Base-by-base conservation (phyloP, 2,797 vertebrate genomes). In the Meriones psammophilus region DNA sequence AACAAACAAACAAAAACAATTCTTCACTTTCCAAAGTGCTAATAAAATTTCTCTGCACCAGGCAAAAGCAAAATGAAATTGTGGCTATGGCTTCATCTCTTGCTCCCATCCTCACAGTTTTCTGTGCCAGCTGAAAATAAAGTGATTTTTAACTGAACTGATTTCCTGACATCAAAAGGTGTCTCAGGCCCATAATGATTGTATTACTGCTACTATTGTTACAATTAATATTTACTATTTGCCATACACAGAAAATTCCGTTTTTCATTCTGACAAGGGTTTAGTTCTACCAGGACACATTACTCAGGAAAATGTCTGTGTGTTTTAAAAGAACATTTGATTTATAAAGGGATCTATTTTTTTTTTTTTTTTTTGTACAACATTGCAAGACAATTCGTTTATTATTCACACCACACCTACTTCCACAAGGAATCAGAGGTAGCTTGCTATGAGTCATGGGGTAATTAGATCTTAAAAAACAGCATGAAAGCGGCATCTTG, bases 381-480 rank as follows among this genome's bases (percentile, higher is more conserved):
- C 28, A 76, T 95, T 80, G 83, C 83, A 96, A 95, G 94, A 92
- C 96, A 96, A 94, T 97, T 96, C 94, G 56, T 97, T 97, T 93
- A 73, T 96, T 97, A 96, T 96, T 96, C 95, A 81, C 86, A 68
- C 92, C 94, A 96, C 91, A 89, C 93, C 95, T 76, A 94, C 93
- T 96, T 97, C 90, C 83, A 96, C 96, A 97, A 97, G 93, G 94
- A 89, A 91, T 94, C 92, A 88, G 78, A 60, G 95, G 89, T 94
- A 91, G 88, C 83, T 97, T 94, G 78, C 83, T n/a, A 50, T 96
- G 97, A 97, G 95, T 98, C 96, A 97, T 42, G 92, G 86, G 97
- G 94, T 97, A 94, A 95, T 94, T 91, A 86, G 84, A 89, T 94
- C 94, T 97, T 96, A 94, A 69, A 93, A 96, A 94, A 77, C 83